These are phyloP conservation scores for Andrena cerasifolii DNA, from an alignment of 1,140 invertebrate species.

Conservation along the genomic window DNA sequence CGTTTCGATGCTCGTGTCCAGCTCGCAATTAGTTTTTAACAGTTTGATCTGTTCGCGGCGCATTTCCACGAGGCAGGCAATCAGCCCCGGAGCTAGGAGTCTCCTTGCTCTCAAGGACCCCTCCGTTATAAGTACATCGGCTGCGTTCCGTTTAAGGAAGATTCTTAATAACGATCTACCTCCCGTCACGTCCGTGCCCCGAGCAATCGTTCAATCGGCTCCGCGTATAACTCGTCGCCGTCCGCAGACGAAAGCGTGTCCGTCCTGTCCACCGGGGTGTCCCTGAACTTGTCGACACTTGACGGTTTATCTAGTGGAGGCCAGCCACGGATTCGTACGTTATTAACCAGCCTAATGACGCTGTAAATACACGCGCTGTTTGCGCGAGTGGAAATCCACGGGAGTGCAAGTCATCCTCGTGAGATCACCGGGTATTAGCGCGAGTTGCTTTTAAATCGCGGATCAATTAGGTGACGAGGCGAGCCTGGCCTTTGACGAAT, in stretches of 20 bases:
- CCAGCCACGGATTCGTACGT: not conserved
- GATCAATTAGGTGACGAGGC: slow-evolving; percentile 29
- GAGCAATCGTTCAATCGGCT: slow-evolving; percentile 52
- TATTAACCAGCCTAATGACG: not conserved
- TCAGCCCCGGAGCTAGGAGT: slow-evolving; percentile 61
- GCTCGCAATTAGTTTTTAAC: slow-evolving; percentile 65
- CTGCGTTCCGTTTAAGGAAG: slow-evolving; percentile 62
- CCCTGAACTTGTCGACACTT: slow-evolving; percentile 39
- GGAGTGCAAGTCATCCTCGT: slow-evolving; percentile 12
- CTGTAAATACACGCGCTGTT: slow-evolving; percentile 18
- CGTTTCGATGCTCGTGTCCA: slow-evolving; percentile 42
- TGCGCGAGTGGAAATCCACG: not conserved
- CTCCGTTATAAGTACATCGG: slow-evolving; percentile 43
- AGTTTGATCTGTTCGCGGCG: slow-evolving; percentile 52
- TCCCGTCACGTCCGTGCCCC: slow-evolving; percentile 49
- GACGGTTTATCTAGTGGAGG: too few relatives aligned
- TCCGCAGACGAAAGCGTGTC: slow-evolving; percentile 17
- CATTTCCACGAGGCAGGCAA: slow-evolving; percentile 61
- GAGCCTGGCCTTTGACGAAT: slow-evolving; percentile 34
- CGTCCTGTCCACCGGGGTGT: not conserved
- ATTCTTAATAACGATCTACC: slow-evolving; percentile 62
- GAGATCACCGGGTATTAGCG: slow-evolving; percentile 39
- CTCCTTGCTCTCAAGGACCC: slow-evolving; percentile 53
- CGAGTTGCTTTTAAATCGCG: slow-evolving; percentile 41
- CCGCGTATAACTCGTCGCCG: slow-evolving; percentile 5